Conservation (phyloP, 2,113 vertebrate genomes). For the Prietella phreatophila region DNA sequence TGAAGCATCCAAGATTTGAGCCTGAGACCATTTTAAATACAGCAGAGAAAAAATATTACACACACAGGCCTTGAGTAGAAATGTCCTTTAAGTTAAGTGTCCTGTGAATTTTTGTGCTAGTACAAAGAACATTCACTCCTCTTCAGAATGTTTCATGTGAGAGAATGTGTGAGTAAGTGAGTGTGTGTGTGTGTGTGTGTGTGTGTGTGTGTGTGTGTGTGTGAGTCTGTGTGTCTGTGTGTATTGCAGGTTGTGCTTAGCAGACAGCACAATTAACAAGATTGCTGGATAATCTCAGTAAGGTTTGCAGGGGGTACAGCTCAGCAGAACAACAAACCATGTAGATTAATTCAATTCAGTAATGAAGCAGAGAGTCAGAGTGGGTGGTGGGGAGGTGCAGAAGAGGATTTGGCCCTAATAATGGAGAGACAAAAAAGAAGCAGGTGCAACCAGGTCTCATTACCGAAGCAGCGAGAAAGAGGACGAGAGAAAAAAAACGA, state of each 20-base stretch:
- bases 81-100: neutral
- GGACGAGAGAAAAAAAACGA: conserved; percentile 41
- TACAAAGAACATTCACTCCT: neutral
- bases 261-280: conserved; percentile 47
- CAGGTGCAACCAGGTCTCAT: conserved; percentile 62
- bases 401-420: conserved; percentile 53
- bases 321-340: conserved; percentile 37
- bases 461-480: conserved; percentile 52
- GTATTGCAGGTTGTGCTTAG: conserved; percentile 7
- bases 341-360: conserved; percentile 48
- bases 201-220: neutral
- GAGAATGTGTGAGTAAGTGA: neutral
- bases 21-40: neutral
- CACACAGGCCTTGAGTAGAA: neutral
- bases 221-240: too few species aligned
- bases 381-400: conserved; percentile 32
- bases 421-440: conserved; percentile 58
- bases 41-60: neutral
- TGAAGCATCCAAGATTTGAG: neutral
- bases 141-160: neutral
- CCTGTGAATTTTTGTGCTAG: neutral
- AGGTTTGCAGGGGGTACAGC: conserved; percentile 19
- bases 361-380: conserved; percentile 37
- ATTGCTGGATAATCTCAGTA: conserved; percentile 45
- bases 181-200: neutral